These are phyloP conservation scores for Lagorchestes hirsutus DNA, from an alignment of 2,797 vertebrate species.

Conservation along the genomic window DNA sequence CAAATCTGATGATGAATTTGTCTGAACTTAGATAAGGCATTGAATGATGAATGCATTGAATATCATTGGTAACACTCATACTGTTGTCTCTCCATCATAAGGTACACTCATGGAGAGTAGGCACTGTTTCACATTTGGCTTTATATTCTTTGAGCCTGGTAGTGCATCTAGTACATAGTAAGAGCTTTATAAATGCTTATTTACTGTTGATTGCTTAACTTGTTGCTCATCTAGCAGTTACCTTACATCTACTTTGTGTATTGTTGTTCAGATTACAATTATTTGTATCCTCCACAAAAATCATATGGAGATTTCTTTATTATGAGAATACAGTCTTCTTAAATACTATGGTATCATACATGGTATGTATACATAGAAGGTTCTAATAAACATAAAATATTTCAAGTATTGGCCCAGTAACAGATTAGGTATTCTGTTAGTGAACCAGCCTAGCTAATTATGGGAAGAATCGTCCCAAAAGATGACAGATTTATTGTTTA, in stretches of 20 bases:
- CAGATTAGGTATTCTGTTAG: background rate
- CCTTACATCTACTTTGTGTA: background rate
- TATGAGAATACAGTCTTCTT: background rate
- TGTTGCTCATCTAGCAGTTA: background rate
- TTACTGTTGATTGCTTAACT: background rate
- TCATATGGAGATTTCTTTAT: background rate
- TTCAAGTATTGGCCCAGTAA: background rate
- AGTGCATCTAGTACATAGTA: too few species aligned
- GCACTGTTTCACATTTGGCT: too few species aligned
- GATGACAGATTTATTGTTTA: background rate
- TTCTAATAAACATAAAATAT: background rate
- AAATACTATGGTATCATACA: background rate
- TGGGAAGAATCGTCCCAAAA: background rate
- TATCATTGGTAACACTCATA: background rate
- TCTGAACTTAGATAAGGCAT: background rate
- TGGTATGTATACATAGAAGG: background rate
- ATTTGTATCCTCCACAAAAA: background rate
- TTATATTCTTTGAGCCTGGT: background rate
- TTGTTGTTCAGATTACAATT: too few species aligned
- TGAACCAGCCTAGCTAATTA: background rate
- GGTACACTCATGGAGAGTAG: too few species aligned
- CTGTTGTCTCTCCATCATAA: too few species aligned
- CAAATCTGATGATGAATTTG: background rate
- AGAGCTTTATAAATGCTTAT: too few species aligned
- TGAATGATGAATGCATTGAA: too few species aligned